Evolutionary conservation across 2,888 invertebrate species (phyloP).

Genomic region (Nematopogon swammerdamellus): DNA sequence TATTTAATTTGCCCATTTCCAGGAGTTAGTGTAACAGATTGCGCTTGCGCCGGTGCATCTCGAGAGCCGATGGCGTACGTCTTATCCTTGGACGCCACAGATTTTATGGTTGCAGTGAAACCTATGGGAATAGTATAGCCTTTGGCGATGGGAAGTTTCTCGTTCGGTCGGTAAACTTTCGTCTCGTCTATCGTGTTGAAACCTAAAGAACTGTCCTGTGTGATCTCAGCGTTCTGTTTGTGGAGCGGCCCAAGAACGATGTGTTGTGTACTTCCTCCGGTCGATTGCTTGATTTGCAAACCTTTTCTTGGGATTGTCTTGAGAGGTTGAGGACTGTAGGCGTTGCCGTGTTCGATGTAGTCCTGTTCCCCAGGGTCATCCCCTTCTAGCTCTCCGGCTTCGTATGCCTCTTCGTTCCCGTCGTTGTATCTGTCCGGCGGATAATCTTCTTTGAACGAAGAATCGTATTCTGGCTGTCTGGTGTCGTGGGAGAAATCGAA

Average conservation of each 20-base stretch:
- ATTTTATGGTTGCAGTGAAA: slow-evolving; percentile 64
- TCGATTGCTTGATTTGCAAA: slow-evolving; percentile 41
- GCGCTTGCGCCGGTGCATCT: slow-evolving; percentile 63
- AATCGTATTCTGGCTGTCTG: slow-evolving; percentile 9
- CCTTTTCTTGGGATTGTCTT: slow-evolving; percentile 28
- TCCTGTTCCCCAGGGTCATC: slow-evolving; percentile 64
- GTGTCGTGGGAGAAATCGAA: slow-evolving; percentile 27
- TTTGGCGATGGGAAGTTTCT: slow-evolving; percentile 63
- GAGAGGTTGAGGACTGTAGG: slow-evolving; percentile 31
- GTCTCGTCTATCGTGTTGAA: slow-evolving; percentile 48
- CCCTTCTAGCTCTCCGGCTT: slow-evolving; percentile 43
- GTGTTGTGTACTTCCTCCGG: slow-evolving; percentile 60
- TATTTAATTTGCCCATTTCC: slow-evolving; percentile 46
- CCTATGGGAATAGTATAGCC: slow-evolving; percentile 67
- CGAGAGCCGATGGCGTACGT: slow-evolving; percentile 56
- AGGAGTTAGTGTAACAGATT: slow-evolving; percentile 56
- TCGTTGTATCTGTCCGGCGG: background rate
- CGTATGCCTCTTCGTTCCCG: slow-evolving; percentile 24
- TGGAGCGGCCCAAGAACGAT: slow-evolving; percentile 58
- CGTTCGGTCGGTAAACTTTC: slow-evolving; percentile 62
- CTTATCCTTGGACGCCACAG: slow-evolving; percentile 58
- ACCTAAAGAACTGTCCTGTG: slow-evolving; percentile 45
- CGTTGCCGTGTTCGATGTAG: slow-evolving; percentile 29
- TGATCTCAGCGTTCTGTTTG: slow-evolving; percentile 59
- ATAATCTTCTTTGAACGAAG: background rate